These are phyloP conservation scores for Micromys minutus DNA, from an alignment of 2,113 vertebrate species.

Conservation along the genomic window DNA sequence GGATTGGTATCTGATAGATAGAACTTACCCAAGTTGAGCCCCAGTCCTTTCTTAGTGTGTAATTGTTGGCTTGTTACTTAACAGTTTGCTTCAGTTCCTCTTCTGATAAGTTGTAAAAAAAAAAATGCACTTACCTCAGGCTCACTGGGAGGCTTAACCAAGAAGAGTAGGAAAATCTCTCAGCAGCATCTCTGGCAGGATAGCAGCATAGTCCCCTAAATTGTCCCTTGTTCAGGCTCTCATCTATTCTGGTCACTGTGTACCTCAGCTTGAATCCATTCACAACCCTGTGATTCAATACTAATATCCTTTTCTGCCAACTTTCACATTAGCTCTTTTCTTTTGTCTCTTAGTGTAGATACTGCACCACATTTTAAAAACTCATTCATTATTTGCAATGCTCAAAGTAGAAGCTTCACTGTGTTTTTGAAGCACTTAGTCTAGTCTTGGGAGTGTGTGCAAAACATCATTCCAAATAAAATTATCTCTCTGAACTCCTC, in stretches of 20 bases:
- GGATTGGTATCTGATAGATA: not conserved
- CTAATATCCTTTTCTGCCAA: not conserved
- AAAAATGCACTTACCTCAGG: not conserved
- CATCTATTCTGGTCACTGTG: not conserved
- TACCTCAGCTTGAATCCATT: not conserved
- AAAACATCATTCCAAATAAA: not conserved
- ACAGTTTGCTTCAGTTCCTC: constrained; percentile 38
- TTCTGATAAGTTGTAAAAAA: not conserved
- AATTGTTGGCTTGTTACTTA: constrained; percentile 16
- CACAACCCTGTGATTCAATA: accelerated
- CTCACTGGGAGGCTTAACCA: not conserved
- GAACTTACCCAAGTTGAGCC: not conserved
- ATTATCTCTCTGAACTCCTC: not conserved
- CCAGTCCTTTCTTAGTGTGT: not conserved
- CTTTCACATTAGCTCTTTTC: not conserved
- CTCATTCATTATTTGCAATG: not conserved
- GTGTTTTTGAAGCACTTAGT: not conserved
- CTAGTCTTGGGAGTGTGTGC: not conserved
- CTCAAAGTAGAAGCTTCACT: not conserved
- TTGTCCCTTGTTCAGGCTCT: no score
- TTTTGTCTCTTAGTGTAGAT: not conserved
- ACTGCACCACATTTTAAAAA: not conserved
- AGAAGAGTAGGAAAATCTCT: not conserved
- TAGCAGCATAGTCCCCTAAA: accelerated
- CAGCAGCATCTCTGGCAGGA: not conserved